Conservation (phyloP, 1,140 invertebrate species). For the Drosophila bocqueti region DNA sequence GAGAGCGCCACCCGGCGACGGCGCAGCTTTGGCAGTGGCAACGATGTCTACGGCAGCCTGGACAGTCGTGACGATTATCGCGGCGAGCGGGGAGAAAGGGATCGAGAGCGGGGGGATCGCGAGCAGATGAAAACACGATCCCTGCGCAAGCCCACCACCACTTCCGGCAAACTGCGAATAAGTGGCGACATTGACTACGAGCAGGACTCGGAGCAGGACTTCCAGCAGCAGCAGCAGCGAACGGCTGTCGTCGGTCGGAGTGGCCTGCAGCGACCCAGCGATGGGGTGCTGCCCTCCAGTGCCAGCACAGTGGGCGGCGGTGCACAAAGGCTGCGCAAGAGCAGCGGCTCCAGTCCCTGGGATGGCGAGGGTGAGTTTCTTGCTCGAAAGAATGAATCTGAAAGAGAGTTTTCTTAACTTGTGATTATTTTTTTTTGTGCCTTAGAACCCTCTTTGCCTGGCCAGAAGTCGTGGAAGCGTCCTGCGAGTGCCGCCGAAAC, state of each 20-base stretch:
- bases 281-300: slow-evolving; percentile 36
- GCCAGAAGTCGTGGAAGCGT: slow-evolving; percentile 87
- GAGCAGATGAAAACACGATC: slow-evolving; percentile 74
- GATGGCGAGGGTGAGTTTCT: slow-evolving; percentile 85
- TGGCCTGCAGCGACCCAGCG: slow-evolving; percentile 74
- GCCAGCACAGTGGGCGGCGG: slow-evolving; percentile 34
- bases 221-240: slow-evolving; percentile 61
- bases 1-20: slow-evolving; percentile 74
- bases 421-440: background rate
- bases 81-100: slow-evolving; percentile 53
- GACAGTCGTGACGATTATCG: slow-evolving; percentile 81
- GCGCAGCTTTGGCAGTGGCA: slow-evolving; percentile 83
- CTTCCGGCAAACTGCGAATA: slow-evolving; percentile 66
- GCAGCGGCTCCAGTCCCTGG: slow-evolving; percentile 86
- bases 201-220: slow-evolving; percentile 82
- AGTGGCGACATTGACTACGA: slow-evolving; percentile 83
- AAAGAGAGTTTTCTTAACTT: no score
- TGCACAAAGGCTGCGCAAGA: slow-evolving; percentile 78
- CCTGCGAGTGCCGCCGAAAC: slow-evolving; percentile 88
- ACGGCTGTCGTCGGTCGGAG: slow-evolving; percentile 50
- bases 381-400: no score
- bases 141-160: slow-evolving; percentile 70
- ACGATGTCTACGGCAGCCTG: slow-evolving; percentile 81
- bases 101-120: slow-evolving; percentile 38
- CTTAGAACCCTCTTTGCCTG: slow-evolving; percentile 85